phyloP scores from a whole-genome alignment of 2,113 vertebrate genomes.

The Pholis gunnellus region DNA sequence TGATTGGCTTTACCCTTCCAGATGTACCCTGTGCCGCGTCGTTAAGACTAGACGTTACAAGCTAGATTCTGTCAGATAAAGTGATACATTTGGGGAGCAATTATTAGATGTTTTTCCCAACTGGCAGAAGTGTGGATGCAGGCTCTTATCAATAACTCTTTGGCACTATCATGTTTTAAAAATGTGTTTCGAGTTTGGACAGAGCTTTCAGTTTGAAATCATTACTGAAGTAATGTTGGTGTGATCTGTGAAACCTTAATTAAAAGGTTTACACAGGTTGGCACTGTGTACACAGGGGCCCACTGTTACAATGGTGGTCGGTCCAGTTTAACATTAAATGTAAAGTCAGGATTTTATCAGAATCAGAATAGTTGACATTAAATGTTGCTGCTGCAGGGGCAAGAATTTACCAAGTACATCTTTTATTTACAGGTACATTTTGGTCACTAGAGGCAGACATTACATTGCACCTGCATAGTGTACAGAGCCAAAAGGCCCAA shows the following conservation, averaged over 20 bases:
- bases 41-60: neutral
- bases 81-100: neutral
- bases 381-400: neutral
- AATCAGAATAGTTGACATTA: neutral
- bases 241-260: neutral
- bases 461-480: neutral
- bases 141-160: neutral
- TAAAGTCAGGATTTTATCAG: neutral
- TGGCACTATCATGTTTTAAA: neutral
- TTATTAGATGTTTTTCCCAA: too few relatives aligned
- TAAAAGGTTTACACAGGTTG: neutral
- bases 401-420: neutral
- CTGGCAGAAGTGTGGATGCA: neutral
- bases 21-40: neutral
- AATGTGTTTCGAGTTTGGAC: neutral
- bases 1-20: neutral
- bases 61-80: neutral
- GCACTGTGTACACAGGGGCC: too few relatives aligned
- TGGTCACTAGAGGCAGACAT: neutral
- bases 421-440: neutral
- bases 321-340: neutral
- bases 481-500: neutral
- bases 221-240: neutral
- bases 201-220: too few relatives aligned
- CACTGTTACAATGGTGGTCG: neutral